phyloP scores from a whole-genome alignment of 2,888 invertebrate genomes.

The Drosophila nr. perissopoda region DNA sequence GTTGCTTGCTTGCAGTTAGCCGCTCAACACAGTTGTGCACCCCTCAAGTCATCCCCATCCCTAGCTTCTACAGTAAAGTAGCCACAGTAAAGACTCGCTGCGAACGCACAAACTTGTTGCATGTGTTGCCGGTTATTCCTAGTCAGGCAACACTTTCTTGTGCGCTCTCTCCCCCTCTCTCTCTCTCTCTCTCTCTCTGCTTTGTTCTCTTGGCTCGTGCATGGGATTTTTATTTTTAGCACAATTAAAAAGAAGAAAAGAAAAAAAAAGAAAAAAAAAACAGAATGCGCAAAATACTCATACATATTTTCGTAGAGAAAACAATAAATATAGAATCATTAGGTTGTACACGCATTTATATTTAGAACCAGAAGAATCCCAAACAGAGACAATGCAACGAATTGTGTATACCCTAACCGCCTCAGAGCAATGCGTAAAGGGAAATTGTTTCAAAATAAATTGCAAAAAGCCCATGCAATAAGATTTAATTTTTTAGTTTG shows the following conservation, averaged over 20 bases:
- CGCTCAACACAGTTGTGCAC: slow-evolving; percentile 33
- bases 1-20: slow-evolving; percentile 37
- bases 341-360: slow-evolving; percentile 81
- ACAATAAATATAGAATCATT: slow-evolving; percentile 83
- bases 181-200: background rate
- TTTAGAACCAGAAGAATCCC: slow-evolving; percentile 69
- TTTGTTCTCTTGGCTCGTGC: slow-evolving; percentile 32
- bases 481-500: background rate
- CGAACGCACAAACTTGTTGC: slow-evolving; percentile 10
- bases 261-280: slow-evolving; percentile 28
- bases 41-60: background rate
- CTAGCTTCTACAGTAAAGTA: background rate
- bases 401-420: slow-evolving; percentile 17
- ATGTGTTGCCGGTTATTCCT: background rate
- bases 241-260: slow-evolving; percentile 50
- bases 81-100: slow-evolving; percentile 40
- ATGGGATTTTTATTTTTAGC: slow-evolving; percentile 65
- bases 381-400: slow-evolving; percentile 23
- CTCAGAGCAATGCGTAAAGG: background rate
- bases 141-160: slow-evolving; percentile 17
- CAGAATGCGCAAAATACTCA: slow-evolving; percentile 82
- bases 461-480: background rate
- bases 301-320: slow-evolving; percentile 82
- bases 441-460: background rate
- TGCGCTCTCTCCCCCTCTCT: background rate